phyloP scores from a whole-genome alignment of 2,888 invertebrate genomes.

The Dasypolia templi region DNA sequence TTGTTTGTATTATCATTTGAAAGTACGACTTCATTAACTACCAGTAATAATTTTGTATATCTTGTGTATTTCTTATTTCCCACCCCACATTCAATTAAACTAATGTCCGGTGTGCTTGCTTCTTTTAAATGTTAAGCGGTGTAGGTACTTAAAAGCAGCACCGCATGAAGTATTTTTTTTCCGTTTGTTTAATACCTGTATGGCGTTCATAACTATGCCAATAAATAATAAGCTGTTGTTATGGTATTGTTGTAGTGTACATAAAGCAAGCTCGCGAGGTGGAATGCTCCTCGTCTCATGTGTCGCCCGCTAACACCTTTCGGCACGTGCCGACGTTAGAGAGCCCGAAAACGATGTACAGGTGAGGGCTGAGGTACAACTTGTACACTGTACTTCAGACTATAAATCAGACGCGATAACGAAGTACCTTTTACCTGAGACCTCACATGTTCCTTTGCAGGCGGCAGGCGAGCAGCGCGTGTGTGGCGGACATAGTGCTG shows the following conservation, averaged over 20 bases:
- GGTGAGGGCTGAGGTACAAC: constrained; percentile 70
- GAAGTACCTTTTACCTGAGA: background rate
- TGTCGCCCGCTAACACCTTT: constrained; percentile 81
- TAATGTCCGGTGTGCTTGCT: no score
- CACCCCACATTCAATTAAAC: background rate
- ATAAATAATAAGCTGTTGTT: background rate
- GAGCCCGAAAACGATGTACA: constrained; percentile 79
- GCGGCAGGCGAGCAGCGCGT: constrained; percentile 39
- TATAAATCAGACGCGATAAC: background rate
- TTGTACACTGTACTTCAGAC: no score
- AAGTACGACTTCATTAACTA: no score
- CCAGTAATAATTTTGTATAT: no score
- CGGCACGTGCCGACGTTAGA: constrained; percentile 84
- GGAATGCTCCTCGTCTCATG: constrained; percentile 84
- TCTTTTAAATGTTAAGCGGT: background rate
- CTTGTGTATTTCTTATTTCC: no score
- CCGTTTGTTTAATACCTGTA: no score
- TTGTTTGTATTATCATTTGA: no score
- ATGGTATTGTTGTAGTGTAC: constrained; percentile 75
- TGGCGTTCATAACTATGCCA: no score
- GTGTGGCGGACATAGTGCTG: constrained; percentile 82
- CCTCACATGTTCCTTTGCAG: constrained; percentile 9
- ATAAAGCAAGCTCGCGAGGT: constrained; percentile 92
- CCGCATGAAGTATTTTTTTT: no score
- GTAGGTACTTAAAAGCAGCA: background rate